phyloP scores from a whole-genome alignment of 2,797 vertebrate species.

The Enteromius anoplus region DNA sequence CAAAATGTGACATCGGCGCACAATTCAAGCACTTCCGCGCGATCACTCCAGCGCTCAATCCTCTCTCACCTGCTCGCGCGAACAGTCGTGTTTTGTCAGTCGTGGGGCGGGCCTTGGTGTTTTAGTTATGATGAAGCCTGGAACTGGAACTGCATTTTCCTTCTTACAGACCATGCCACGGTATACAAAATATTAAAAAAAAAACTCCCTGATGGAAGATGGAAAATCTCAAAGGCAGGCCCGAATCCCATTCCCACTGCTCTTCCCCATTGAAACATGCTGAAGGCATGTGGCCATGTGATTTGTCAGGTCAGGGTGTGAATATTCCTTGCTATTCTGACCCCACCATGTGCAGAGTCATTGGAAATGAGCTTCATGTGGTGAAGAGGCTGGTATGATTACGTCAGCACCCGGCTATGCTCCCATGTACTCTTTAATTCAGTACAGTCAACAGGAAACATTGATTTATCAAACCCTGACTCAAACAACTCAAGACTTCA shows the following conservation, averaged over 20 bases:
- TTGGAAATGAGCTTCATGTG: conserved; percentile 4
- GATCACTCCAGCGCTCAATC: too few species aligned
- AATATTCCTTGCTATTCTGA: conserved; percentile 30
- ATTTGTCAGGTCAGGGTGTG: conserved; percentile 5
- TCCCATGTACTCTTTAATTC: background rate
- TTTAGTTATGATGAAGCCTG: background rate
- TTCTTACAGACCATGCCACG: background rate
- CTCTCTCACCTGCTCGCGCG: too few species aligned
- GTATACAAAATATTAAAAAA: background rate
- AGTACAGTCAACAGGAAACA: background rate
- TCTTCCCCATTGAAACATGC: background rate
- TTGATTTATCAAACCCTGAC: background rate
- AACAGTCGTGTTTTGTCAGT: too few species aligned
- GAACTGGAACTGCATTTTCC: background rate
- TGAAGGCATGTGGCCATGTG: background rate
- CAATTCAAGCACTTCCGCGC: too few species aligned
- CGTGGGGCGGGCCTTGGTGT: too few species aligned
- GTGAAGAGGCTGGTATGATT: background rate
- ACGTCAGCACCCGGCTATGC: background rate
- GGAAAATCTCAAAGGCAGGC: background rate
- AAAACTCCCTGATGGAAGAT: background rate
- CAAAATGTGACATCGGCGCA: too few species aligned
- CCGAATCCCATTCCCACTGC: background rate
- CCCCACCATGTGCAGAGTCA: conserved; percentile 13
- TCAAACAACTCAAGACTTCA: background rate